These are phyloP conservation scores for Teleogryllus oceanicus DNA, from an alignment of 2,888 invertebrate genomes.

Conservation along the genomic window DNA sequence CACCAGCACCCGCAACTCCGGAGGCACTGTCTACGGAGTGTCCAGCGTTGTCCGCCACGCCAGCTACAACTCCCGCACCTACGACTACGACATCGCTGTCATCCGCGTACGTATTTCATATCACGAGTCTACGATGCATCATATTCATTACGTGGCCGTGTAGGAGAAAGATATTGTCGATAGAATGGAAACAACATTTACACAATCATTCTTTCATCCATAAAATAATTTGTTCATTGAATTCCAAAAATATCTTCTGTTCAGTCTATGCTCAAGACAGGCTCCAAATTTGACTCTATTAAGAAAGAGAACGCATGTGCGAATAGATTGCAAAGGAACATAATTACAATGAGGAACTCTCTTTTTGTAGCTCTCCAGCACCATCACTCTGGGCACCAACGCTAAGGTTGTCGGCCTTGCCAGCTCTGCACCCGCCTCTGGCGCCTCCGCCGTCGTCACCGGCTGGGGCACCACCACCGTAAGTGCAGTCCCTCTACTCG, in stretches of 20 bases:
- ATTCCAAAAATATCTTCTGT: too few species aligned
- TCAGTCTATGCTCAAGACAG: too few species aligned
- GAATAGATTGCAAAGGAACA: too few species aligned
- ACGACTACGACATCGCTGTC: constrained; percentile 51
- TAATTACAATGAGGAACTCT: neutral
- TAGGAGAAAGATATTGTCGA: too few species aligned
- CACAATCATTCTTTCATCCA: too few species aligned
- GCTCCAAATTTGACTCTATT: too few species aligned
- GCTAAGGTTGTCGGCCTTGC: constrained; percentile 47
- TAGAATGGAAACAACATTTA: too few species aligned
- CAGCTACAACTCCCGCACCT: constrained; percentile 42
- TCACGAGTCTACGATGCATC: too few species aligned
- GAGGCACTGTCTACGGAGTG: constrained; percentile 40
- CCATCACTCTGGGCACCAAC: constrained; percentile 45
- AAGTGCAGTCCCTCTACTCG: neutral
- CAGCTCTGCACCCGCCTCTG: constrained; percentile 40
- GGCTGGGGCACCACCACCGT: constrained; percentile 45
- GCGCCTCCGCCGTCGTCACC: constrained; percentile 45
- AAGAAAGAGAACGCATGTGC: too few species aligned
- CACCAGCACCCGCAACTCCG: constrained; percentile 39
- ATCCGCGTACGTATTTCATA: constrained; percentile 42
- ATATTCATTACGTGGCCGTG: too few species aligned
- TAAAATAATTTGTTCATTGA: too few species aligned
- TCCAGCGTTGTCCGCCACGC: constrained; percentile 45
- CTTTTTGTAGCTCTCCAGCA: neutral